A percentile compares a stretch with the other conserved stretches of the same genome.
phyloP scores from a whole-genome alignment of 2,797 vertebrate species.

The Eulemur albifrons region DNA sequence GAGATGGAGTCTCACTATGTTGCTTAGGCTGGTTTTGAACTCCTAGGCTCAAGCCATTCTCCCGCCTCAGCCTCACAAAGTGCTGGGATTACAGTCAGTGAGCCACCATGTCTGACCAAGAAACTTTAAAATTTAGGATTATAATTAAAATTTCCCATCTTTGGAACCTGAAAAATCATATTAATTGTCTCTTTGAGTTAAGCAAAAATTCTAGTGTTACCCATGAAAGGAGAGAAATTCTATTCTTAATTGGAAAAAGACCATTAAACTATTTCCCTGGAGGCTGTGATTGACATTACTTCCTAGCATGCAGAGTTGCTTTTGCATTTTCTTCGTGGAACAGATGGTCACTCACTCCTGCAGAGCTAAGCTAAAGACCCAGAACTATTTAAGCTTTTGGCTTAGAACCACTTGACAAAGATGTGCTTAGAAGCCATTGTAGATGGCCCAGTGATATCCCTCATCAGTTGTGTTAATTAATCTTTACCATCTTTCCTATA shows the following conservation, averaged over 20 bases:
- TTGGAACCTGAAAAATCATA: neutral
- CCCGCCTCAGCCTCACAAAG: too few species aligned
- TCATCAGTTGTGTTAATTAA: neutral
- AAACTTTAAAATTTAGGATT: neutral
- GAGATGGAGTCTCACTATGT: too few species aligned
- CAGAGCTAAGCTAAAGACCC: neutral
- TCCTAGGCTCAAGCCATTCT: too few species aligned
- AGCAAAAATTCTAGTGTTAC: neutral
- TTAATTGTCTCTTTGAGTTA: neutral
- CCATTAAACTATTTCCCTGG: neutral
- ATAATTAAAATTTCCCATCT: neutral
- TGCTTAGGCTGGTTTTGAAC: too few species aligned
- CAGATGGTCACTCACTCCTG: neutral
- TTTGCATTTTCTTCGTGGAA: neutral
- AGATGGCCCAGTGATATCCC: neutral
- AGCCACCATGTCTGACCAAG: neutral
- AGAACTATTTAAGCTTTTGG: neutral
- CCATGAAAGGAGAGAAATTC: neutral
- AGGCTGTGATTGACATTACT: neutral
- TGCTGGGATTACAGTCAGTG: too few species aligned
- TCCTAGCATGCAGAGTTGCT: neutral
- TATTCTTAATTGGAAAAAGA: neutral
- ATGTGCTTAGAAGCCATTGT: neutral
- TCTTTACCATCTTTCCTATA: neutral
- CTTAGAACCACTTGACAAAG: neutral